Percentiles rank a stretch among this genome's conserved stretches.
phyloP scores from a whole-genome alignment of 1,140 invertebrate genomes.

The Leptonema lineaticorne region DNA sequence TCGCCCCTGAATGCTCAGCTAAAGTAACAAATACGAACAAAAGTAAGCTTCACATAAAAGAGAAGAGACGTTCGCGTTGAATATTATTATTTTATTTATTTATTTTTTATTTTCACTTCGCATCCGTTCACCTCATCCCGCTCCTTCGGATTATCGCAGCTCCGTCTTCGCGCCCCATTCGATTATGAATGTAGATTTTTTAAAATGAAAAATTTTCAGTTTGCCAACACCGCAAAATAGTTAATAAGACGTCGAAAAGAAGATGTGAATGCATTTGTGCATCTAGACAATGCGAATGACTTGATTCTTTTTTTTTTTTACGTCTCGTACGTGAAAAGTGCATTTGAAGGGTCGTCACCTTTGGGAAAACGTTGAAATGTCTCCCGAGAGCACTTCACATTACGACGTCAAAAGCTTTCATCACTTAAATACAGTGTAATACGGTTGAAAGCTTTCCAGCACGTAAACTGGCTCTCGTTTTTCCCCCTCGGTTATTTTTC shows the following conservation, averaged over 20 bases:
- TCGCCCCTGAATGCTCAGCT: slow-evolving; percentile 3
- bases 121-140: neutral
- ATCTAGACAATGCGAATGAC: neutral
- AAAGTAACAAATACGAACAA: neutral
- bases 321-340: neutral
- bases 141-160: no score
- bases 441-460: no score
- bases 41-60: neutral
- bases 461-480: no score
- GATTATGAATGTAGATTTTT: no score
- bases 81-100: neutral
- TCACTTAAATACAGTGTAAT: no score
- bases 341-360: neutral
- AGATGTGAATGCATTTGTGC: neutral
- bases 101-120: neutral
- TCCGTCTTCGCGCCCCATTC: no score
- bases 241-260: neutral
- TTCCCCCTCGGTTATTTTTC: no score
- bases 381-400: neutral
- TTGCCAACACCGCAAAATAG: neutral
- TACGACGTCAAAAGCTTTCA: neutral
- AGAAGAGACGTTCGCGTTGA: neutral
- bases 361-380: neutral
- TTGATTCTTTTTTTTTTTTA: neutral
- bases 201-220: neutral